Percentiles rank a stretch among this genome's conserved stretches.
These are phyloP conservation scores for Stomorhina lunata DNA, from an alignment of 2,888 invertebrate genomes.

Conservation along the genomic window DNA sequence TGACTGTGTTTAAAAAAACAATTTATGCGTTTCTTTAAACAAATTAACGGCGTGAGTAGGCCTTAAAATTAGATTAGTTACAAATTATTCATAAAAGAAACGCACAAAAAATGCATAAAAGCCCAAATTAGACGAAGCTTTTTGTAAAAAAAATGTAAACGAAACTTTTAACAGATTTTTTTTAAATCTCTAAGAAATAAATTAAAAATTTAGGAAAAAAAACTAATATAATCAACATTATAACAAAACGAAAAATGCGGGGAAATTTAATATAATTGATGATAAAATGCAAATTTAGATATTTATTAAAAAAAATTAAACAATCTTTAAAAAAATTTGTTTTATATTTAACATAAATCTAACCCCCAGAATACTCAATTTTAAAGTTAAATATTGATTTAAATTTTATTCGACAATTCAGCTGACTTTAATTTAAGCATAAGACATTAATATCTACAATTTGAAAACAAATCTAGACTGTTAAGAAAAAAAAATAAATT, in stretches of 20 bases:
- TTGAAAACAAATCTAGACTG: background rate
- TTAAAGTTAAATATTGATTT: too few relatives aligned
- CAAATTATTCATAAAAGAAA: background rate
- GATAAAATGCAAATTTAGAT: conserved; percentile 28
- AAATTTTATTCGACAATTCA: conserved; percentile 30
- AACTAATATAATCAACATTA: background rate
- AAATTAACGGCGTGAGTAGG: background rate
- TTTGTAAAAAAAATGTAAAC: background rate
- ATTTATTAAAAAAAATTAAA: background rate
- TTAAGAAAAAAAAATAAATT: conserved; percentile 18
- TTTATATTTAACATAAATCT: too few relatives aligned
- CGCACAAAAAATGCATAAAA: background rate
- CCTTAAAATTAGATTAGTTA: background rate
- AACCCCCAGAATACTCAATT: too few relatives aligned
- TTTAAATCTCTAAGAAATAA: background rate
- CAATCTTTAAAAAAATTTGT: background rate
- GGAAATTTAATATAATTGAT: conserved; percentile 39
- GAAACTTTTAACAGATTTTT: background rate
- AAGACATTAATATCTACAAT: background rate
- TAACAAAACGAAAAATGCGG: background rate
- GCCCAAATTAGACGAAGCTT: background rate
- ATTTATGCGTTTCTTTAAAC: background rate
- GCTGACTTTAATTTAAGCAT: conserved; percentile 28
- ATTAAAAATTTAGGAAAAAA: background rate
- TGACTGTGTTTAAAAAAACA: background rate